Evolutionary conservation across 2,113 vertebrate species (phyloP), one percentile per base, ranked within the genome.

Genomic region (Cyphomyrus plagiostoma): DNA sequence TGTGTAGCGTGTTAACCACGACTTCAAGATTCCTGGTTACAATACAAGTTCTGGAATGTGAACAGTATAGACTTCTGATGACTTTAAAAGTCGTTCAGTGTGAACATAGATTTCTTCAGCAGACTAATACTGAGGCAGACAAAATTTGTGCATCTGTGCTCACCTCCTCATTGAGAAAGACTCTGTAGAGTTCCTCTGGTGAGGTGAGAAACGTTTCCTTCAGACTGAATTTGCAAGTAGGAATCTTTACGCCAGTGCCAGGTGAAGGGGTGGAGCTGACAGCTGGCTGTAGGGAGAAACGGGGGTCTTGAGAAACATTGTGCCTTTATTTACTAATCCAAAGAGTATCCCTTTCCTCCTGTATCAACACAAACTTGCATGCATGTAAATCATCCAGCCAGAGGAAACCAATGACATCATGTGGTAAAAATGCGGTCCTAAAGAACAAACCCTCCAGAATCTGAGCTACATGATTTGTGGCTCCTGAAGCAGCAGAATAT

Each of bases 201-300:
- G 97, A 97, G 0, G 97, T 97, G 92, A 96, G 89, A 90, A 98
- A 97, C 3, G 92, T 95, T 53, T 98, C 97, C 91, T 94, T 96
- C 93, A 98, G 93, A 87, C 45, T 95, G 92, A 98, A 96, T 90
- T 96, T 97, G 91, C 96, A 97, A 0, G 97, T 98, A 74, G 97
- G 95, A 90, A 98, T 97, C 94, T 95, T 97, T 82, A 97, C 97
- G 88, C 97, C 97, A 91, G 96, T 89, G 21, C n/a, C 86, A 84
- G 45, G 74, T 5, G 77, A 17, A 21, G 86, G 1, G 5, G 89
- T 89, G 23, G 15, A 70, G 39, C 46, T 39, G 9, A n/a, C 86
- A 8, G 39, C n/a, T 58, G 87, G 17, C 49, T 89, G 30, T 10
- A 80, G 74, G 74, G 74, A 80, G 35, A 80, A 19, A 80, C 74